Percentiles rank a stretch among this genome's conserved stretches.
Conservation (phyloP, 2,888 invertebrate genomes). For the Conomelus anceps region DNA sequence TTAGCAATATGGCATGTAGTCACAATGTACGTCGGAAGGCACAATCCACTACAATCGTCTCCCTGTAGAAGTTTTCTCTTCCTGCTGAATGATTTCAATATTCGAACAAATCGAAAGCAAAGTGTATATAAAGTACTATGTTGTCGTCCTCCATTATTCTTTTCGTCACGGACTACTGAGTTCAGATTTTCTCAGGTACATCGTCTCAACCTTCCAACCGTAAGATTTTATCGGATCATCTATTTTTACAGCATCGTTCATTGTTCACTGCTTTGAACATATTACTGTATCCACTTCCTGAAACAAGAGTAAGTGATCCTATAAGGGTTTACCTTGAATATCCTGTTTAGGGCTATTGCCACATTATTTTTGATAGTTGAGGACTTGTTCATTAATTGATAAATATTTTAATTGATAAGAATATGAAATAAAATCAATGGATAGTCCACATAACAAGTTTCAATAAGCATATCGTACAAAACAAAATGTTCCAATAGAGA, state of each 20-base stretch:
- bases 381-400: too few species aligned
- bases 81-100: neutral
- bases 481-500: too few species aligned
- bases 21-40: neutral
- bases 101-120: neutral
- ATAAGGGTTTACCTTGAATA: too few species aligned
- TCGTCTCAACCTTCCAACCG: neutral
- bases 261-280: too few species aligned
- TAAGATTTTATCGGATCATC: neutral
- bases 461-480: too few species aligned
- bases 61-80: neutral
- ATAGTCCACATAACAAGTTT: too few species aligned
- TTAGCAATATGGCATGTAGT: neutral
- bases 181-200: neutral
- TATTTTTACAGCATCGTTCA: neutral
- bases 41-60: neutral
- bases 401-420: too few species aligned
- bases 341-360: too few species aligned
- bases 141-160: neutral
- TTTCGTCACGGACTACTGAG: neutral
- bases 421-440: too few species aligned
- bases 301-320: too few species aligned
- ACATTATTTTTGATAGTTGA: too few species aligned
- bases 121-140: neutral
- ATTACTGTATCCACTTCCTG: too few species aligned